A percentile compares a stretch with the other conserved stretches of the same genome.
Conservation (phyloP, 2,797 vertebrate genomes). For the Chaetophractus vellerosus region DNA sequence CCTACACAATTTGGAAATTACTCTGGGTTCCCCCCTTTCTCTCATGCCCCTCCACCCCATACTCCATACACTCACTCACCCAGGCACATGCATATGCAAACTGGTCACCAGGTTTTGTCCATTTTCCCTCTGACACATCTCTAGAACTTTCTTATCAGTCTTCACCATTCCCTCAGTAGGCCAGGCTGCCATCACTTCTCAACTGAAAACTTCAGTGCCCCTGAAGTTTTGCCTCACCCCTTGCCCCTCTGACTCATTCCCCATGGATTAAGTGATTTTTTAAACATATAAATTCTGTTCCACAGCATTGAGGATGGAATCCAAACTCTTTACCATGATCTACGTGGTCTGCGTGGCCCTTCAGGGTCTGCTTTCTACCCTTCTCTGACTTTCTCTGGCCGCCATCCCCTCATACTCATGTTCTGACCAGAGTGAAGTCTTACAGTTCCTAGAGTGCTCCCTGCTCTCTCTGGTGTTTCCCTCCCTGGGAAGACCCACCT, state of each 20-base stretch:
- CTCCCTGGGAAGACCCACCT: background rate
- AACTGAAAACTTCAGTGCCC: background rate
- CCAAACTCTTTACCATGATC: background rate
- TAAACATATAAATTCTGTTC: background rate
- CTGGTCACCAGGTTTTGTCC: background rate
- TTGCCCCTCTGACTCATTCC: background rate
- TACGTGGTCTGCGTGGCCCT: no score
- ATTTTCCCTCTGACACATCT: background rate
- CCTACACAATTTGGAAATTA: background rate
- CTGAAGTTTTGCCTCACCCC: no score
- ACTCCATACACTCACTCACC: background rate
- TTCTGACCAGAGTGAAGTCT: background rate
- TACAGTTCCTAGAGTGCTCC: background rate
- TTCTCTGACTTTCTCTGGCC: background rate
- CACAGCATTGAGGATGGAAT: background rate
- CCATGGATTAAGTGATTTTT: background rate
- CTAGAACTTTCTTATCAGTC: background rate
- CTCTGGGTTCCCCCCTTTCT: background rate
- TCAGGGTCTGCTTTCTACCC: background rate
- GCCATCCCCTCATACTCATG: background rate
- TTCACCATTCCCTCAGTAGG: background rate
- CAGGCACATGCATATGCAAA: background rate
- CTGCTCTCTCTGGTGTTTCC: background rate
- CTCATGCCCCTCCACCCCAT: background rate
- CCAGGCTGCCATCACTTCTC: background rate